Base-by-base conservation (phyloP, 1,140 invertebrate genomes). In the Aethina tumida region DNA sequence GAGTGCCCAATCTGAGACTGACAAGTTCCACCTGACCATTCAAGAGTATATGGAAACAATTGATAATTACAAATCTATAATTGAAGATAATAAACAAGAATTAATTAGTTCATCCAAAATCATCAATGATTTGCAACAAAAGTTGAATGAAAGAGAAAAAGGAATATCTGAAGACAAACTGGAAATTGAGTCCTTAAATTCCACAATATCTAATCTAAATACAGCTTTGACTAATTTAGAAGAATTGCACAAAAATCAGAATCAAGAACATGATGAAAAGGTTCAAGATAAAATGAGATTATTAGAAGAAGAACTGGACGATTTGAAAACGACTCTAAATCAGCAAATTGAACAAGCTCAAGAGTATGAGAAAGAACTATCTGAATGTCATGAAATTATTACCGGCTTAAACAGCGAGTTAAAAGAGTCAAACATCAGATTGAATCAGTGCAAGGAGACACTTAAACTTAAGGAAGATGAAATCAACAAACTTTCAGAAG, bases 1-100 rank as follows among this genome's bases (percentile, higher is more conserved):
- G 8, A 42, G 50, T 12, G 35, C 58, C 7, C 29, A 43, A 37
- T 60, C 65, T 43, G 49, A 68, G 41, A 62, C 72, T 20, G 63
- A 67, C 50, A 62, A 66, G 46, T 49, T 63, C 10, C 45, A 62
- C 32, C 35, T 41, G 15, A 59, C 60, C 47, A 29, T 66, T n/a
- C 22, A 39, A 6, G 32, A 47, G 13, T 41, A 44, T 15, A 12
- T 51, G 59, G 28, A 67, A 64, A 54, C 69, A 64, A 58, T 49
- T 53, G 67, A 60, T 60, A 68, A 45, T 26, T 58, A 39, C 49
- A 54, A 41, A 59, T 38, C 40, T 21, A 48, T 49, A 5, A 50
- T 62, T 32, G 44, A 58, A 35, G 55, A 59, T 35, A 62, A 70
- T 54, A 67, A 71, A 41, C 62, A 60, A 20, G 51, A 60, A 36